These are phyloP conservation scores for Oreochromis niloticus DNA, from an alignment of 2,113 vertebrate genomes.

Conservation along the genomic window DNA sequence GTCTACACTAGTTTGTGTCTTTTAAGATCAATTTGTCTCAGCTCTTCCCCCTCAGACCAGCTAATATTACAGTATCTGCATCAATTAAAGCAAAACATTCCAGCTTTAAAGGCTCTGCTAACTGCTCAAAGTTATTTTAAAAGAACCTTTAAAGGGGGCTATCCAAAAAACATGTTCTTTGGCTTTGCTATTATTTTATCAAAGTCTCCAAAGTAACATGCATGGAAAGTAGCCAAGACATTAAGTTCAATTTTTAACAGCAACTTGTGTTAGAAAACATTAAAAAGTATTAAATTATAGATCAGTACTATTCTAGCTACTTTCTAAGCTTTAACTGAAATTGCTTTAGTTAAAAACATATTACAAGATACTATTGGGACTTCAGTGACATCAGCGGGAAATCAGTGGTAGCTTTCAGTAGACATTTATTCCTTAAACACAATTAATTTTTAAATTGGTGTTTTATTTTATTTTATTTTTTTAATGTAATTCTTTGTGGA, in stretches of 20 bases:
- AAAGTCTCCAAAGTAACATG: not conserved
- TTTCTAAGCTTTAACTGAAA: not conserved
- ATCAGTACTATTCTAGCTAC: not conserved
- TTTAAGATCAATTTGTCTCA: conserved; percentile 61
- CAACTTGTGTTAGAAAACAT: not conserved
- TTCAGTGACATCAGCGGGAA: not conserved
- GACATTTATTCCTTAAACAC: conserved; percentile 1
- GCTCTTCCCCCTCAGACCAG: conserved; percentile 29
- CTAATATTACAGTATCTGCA: conserved; percentile 27
- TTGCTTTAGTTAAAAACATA: not conserved
- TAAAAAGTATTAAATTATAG: not conserved
- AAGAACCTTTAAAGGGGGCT: not conserved
- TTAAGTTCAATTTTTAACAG: not conserved
- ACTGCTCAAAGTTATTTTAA: not conserved
- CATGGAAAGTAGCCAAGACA: not conserved
- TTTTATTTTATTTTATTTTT: conserved; percentile 36
- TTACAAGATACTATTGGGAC: not conserved
- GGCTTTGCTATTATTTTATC: not conserved
- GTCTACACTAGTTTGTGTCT: conserved; percentile 55
- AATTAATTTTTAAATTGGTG: not conserved
- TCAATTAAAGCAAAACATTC: conserved; percentile 35
- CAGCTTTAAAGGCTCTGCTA: conserved; percentile 11
- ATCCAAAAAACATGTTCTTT: not conserved
- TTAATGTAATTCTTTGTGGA: conserved; percentile 68
- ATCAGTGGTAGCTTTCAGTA: not conserved